Evolutionary conservation across 2,797 vertebrate species (phyloP).

Genomic region (Eremophila alpestris): DNA sequence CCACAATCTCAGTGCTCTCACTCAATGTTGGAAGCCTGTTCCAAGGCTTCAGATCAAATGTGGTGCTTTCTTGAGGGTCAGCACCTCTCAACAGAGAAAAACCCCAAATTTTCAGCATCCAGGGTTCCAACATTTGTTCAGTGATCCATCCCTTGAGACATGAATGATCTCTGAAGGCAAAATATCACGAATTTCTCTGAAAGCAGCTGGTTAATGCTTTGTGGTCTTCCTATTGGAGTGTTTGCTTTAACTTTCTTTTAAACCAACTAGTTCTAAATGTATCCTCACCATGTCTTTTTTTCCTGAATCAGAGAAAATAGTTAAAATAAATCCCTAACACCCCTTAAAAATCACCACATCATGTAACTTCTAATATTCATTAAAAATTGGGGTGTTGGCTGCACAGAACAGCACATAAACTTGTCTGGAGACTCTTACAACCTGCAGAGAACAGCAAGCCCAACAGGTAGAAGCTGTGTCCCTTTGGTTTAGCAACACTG

Average conservation of each 20-base stretch:
- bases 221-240: fast-evolving
- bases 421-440: background rate
- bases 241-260: background rate
- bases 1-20: too few species aligned
- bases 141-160: background rate
- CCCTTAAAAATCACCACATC: background rate
- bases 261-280: background rate
- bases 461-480: background rate
- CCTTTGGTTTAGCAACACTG: background rate
- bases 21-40: too few species aligned
- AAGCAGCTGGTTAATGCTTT: background rate
- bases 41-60: too few species aligned
- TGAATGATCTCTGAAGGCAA: background rate
- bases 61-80: too few species aligned
- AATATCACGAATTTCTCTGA: background rate
- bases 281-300: fast-evolving
- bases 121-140: background rate
- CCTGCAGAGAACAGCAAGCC: background rate
- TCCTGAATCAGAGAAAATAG: background rate
- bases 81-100: too few species aligned
- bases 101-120: too few species aligned
- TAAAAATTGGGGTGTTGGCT: background rate
- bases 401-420: background rate
- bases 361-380: background rate
- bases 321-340: background rate